Percentiles rank a stretch among this genome's conserved stretches.
Conservation (phyloP, 2,113 vertebrate genomes). For the Triplophysa dalaica region DNA sequence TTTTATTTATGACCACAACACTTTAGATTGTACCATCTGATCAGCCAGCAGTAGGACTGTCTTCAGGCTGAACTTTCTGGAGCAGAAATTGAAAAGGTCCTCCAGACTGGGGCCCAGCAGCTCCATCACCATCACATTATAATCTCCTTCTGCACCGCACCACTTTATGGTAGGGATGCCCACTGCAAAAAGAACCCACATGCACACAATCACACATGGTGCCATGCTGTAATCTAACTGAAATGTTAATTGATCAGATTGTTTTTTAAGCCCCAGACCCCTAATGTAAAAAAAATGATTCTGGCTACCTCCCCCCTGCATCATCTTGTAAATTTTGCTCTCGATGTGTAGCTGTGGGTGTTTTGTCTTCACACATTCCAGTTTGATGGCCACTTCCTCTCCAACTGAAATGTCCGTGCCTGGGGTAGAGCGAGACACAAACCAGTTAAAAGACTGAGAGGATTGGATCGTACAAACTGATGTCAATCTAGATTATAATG, state of each 20-base stretch:
- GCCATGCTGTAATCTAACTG: not conserved
- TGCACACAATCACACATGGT: constrained; percentile 1
- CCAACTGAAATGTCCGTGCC: constrained; percentile 88
- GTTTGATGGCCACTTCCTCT: constrained; percentile 90
- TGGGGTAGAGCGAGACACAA: constrained; percentile 53
- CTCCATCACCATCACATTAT: constrained; percentile 99
- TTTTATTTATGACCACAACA: not conserved
- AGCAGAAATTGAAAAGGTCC: constrained; percentile 97
- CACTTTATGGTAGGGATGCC: constrained; percentile 95
- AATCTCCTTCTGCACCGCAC: constrained; percentile 96
- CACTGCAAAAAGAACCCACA: constrained; percentile 70
- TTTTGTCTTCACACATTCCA: constrained; percentile 92
- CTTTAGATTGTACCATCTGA: constrained; percentile 46
- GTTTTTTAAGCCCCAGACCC: not conserved
- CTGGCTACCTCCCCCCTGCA: constrained; percentile 87
- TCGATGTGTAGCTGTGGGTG: constrained; percentile 92
- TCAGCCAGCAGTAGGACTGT: constrained; percentile 73
- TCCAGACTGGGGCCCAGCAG: constrained; percentile 92
- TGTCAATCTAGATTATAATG: constrained; percentile 11
- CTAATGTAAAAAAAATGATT: not conserved
- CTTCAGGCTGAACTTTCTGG: constrained; percentile 91
- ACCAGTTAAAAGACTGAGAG: constrained; percentile 28
- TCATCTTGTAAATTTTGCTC: constrained; percentile 96
- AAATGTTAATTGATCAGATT: not conserved
- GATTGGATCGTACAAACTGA: not conserved